These are phyloP conservation scores for Xiphophorus couchianus DNA, from an alignment of 2,113 vertebrate genomes.

Conservation along the genomic window DNA sequence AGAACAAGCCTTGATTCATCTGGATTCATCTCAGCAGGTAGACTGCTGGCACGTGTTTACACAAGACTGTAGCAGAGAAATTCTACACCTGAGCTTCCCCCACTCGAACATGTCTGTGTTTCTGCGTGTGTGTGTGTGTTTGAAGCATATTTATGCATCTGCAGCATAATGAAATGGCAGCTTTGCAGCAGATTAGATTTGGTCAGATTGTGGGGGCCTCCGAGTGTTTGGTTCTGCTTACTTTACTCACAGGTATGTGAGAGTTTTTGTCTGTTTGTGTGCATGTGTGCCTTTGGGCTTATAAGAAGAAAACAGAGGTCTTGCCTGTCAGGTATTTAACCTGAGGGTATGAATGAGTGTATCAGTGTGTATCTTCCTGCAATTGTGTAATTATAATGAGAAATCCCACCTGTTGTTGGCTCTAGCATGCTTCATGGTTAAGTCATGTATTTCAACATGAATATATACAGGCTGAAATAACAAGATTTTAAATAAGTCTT, in stretches of 20 bases:
- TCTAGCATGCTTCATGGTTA: constrained; percentile 39
- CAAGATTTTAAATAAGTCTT: constrained; percentile 33
- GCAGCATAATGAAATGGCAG: constrained; percentile 11
- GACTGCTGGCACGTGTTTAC: constrained; percentile 72
- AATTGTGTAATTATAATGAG: constrained; percentile 30
- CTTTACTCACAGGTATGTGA: constrained; percentile 66
- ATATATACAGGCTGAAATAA: constrained; percentile 45
- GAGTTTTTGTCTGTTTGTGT: constrained; percentile 26
- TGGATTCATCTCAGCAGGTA: constrained; percentile 65
- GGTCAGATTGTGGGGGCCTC: constrained; percentile 20
- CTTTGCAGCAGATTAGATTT: constrained; percentile 48
- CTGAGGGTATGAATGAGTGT: constrained; percentile 38
- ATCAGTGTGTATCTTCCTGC: constrained; percentile 19
- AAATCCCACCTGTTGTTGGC: constrained; percentile 67
- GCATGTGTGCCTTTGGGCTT: constrained; percentile 30
- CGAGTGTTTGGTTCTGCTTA: constrained; percentile 57
- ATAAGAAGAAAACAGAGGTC: constrained; percentile 2
- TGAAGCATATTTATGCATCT: constrained; percentile 32
- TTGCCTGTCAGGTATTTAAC: constrained; percentile 66
- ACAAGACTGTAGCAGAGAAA: constrained; percentile 54
- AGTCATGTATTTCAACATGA: constrained; percentile 50
- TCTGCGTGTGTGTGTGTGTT: neutral
- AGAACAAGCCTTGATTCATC: constrained; percentile 63
- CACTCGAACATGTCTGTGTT: neutral
- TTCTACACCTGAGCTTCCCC: constrained; percentile 7